Conservation (phyloP, 2,888 invertebrate genomes). For the Plutella xylostella region DNA sequence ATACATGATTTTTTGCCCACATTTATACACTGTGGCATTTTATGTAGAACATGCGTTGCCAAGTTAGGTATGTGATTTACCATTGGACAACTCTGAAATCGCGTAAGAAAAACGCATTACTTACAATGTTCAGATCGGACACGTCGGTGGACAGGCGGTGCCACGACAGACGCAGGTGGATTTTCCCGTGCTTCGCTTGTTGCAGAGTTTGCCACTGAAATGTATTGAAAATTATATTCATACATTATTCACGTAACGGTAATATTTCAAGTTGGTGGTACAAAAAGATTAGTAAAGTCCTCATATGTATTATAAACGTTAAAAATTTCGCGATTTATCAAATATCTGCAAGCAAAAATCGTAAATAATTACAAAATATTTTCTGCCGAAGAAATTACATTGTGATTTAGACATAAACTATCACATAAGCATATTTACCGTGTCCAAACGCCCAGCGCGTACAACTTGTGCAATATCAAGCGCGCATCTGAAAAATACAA, state of each 20-base stretch:
- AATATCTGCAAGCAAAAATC: no score
- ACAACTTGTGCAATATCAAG: conserved; percentile 61
- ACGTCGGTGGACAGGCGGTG: conserved; percentile 80
- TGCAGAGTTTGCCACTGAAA: conserved; percentile 95
- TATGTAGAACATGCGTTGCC: no score
- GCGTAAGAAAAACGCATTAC: conserved; percentile 25
- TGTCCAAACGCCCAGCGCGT: conserved; percentile 52
- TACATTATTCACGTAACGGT: no score
- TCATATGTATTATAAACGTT: no score
- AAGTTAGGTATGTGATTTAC: no score
- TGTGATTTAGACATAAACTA: no score
- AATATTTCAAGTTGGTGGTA: not conserved
- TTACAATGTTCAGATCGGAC: conserved; percentile 80
- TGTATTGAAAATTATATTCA: conserved; percentile 9
- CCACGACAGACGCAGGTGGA: conserved; percentile 93
- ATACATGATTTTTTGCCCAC: not conserved
- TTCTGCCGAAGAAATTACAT: no score
- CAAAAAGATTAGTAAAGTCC: not conserved
- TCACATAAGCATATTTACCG: conserved; percentile 29
- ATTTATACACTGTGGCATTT: no score
- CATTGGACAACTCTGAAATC: not conserved
- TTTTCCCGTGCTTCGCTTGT: conserved; percentile 94
- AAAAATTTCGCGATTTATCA: no score
- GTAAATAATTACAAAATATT: not conserved
- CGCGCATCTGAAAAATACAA: conserved; percentile 51